Conservation (phyloP, 2,888 invertebrate species). For the Agonum fuliginosum region DNA sequence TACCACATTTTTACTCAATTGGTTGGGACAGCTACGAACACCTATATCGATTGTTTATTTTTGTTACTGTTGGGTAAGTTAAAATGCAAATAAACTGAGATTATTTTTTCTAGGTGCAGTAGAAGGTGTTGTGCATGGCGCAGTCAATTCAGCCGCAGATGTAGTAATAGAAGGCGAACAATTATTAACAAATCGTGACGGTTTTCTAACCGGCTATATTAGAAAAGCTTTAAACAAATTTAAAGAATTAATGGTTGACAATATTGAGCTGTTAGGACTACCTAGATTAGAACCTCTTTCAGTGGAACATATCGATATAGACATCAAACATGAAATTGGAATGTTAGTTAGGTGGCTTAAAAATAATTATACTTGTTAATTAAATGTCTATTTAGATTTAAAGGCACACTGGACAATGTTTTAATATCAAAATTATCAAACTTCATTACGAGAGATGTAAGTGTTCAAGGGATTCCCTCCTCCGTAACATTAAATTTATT, state of each 20-base stretch:
- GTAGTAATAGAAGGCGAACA: conserved; percentile 22
- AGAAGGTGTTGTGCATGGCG: neutral
- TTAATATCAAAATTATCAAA: conserved; percentile 70
- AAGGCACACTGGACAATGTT: conserved; percentile 69
- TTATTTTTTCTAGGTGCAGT: conserved; percentile 21
- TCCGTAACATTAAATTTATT: conserved; percentile 69
- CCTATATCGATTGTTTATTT: no score
- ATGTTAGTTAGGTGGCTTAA: conserved; percentile 65
- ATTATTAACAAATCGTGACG: neutral
- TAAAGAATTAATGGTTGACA: conserved; percentile 69
- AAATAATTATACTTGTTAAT: neutral
- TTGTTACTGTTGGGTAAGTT: conserved; percentile 10
- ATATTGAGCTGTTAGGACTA: conserved; percentile 71
- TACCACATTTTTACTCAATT: no score
- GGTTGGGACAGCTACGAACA: no score
- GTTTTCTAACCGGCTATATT: neutral
- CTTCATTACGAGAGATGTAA: conserved; percentile 64
- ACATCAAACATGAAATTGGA: conserved; percentile 70
- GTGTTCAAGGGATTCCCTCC: neutral
- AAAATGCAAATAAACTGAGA: neutral
- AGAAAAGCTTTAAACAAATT: conserved; percentile 61
- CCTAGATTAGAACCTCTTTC: conserved; percentile 71
- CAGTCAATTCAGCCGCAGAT: conserved; percentile 13
- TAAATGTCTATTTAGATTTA: conserved; percentile 66
- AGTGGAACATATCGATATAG: conserved; percentile 70